Percentiles rank a stretch among this genome's conserved stretches.
Evolutionary conservation across 2,113 vertebrate genomes (phyloP).

Genomic region (Pitta sordida): DNA sequence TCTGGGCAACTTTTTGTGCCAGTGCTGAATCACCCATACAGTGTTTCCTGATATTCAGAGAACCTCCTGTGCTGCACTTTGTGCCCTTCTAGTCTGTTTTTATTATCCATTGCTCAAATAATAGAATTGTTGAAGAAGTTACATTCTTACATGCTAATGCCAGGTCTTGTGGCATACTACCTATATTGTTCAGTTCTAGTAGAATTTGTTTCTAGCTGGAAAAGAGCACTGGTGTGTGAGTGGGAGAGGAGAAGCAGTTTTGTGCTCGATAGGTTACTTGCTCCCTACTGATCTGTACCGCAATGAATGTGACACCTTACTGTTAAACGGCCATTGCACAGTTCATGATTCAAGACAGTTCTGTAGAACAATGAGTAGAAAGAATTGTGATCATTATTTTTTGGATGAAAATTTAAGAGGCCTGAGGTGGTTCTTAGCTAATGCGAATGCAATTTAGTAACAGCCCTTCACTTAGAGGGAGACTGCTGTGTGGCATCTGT

Average conservation of each 20-base stretch:
- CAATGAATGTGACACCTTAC: not conserved
- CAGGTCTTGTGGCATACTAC: not conserved
- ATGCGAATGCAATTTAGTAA: not conserved
- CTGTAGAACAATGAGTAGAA: not conserved
- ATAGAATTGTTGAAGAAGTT: not conserved
- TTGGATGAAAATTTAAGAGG: not conserved
- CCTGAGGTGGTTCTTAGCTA: not conserved
- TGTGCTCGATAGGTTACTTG: not conserved
- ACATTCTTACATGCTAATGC: not conserved
- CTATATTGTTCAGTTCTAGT: fast-evolving
- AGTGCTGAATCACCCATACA: not conserved
- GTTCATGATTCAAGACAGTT: not conserved
- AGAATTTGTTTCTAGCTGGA: not conserved
- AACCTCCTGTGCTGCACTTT: not conserved
- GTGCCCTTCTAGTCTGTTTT: not conserved
- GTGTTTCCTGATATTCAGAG: not conserved
- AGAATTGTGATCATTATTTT: not conserved
- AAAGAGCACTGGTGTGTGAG: not conserved
- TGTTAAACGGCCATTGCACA: not conserved
- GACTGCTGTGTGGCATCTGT: not conserved
- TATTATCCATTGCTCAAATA: not conserved
- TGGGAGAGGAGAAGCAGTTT: not conserved
- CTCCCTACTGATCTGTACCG: not conserved
- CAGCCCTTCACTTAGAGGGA: not conserved
- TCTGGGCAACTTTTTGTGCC: not conserved